These are phyloP conservation scores for Ectropis grisescens DNA, from an alignment of 1,140 invertebrate genomes.

Conservation along the genomic window DNA sequence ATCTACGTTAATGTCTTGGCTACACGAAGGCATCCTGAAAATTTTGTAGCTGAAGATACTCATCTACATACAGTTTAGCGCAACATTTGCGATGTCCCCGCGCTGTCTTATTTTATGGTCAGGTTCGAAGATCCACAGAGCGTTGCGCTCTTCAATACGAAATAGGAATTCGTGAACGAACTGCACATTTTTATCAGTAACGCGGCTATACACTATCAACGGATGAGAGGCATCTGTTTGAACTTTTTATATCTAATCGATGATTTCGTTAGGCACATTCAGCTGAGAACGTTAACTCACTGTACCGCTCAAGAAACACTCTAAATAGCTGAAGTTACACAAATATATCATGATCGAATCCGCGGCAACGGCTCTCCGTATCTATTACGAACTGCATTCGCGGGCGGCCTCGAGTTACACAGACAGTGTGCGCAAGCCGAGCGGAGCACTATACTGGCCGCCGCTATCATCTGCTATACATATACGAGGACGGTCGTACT, in stretches of 20 bases:
- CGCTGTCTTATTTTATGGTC: too few relatives aligned
- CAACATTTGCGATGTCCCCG: constrained; percentile 1
- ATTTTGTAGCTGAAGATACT: constrained; percentile 19
- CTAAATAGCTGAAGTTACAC: constrained; percentile 22
- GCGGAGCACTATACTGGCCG: constrained; percentile 46
- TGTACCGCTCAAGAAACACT: constrained; percentile 17
- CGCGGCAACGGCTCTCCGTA: constrained; percentile 30
- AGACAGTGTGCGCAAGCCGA: constrained; percentile 48
- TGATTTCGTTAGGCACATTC: constrained; percentile 18
- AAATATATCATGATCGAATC: constrained; percentile 36
- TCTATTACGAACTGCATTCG: constrained; percentile 34
- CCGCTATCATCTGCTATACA: constrained; percentile 46
- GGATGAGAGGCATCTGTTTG: constrained; percentile 9
- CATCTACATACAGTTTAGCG: constrained; percentile 11
- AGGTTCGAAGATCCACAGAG: too few relatives aligned
- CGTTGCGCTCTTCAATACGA: constrained; percentile 4
- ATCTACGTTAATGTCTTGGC: constrained; percentile 52
- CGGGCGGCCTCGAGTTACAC: constrained; percentile 44
- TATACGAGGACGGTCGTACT: constrained; percentile 43
- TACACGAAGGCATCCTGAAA: constrained; percentile 49
- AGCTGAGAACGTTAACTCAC: constrained; percentile 23
- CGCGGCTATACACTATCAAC: constrained; percentile 13
- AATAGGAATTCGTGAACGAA: constrained; percentile 10
- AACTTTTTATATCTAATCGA: constrained; percentile 18
- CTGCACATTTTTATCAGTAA: constrained; percentile 18